Evolutionary conservation across 2,888 invertebrate species (phyloP).

Genomic region (Leptinotarsa haldemani): DNA sequence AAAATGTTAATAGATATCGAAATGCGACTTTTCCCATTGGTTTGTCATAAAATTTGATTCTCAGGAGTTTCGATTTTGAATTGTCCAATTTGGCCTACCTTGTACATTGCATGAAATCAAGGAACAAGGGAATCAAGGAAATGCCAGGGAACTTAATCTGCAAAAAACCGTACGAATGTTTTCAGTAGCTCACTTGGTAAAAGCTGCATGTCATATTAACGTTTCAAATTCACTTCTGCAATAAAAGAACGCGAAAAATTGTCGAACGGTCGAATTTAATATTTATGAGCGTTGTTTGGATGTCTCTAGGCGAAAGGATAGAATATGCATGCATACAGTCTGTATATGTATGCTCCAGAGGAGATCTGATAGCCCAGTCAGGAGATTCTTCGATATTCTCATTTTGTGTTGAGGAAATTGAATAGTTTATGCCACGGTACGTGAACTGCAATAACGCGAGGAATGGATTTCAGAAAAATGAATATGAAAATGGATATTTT

Average conservation of each 20-base stretch:
- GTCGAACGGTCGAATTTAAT: slow-evolving; percentile 45
- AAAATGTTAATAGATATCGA: no score
- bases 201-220: neutral
- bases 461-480: neutral
- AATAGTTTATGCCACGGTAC: neutral
- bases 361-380: neutral
- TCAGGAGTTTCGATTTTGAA: no score
- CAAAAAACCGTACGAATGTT: neutral
- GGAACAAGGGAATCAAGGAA: no score
- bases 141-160: no score
- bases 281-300: slow-evolving; percentile 52
- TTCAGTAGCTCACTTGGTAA: neutral
- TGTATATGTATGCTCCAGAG: slow-evolving; percentile 1
- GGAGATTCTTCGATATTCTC: neutral
- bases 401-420: slow-evolving; percentile 1
- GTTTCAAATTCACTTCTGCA: slow-evolving; percentile 10
- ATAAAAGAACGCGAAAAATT: slow-evolving; percentile 34
- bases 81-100: no score
- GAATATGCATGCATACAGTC: slow-evolving; percentile 36
- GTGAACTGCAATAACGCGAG: neutral
- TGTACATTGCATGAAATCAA: neutral
- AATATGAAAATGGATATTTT: neutral
- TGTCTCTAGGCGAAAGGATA: slow-evolving; percentile 44
- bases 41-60: no score
- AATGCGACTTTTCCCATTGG: no score